A percentile compares a stretch with the other conserved stretches of the same genome.
Conservation (phyloP, 2,888 invertebrate species). For the Ischnura elegans region DNA sequence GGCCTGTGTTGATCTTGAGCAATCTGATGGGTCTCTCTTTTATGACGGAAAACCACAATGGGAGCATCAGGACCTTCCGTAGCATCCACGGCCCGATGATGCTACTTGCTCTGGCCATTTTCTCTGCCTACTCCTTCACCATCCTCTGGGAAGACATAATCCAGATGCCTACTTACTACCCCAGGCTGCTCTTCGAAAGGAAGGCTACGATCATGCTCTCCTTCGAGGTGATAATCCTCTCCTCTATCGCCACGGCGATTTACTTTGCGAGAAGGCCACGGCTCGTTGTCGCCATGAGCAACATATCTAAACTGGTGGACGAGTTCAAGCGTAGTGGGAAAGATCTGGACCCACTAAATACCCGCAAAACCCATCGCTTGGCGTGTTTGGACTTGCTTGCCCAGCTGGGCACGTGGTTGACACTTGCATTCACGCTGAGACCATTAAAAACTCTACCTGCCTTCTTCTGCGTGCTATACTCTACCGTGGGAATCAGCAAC, state of each 20-base stretch:
- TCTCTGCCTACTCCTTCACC: not conserved
- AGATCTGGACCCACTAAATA: not conserved
- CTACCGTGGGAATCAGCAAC: not conserved
- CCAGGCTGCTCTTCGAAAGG: not conserved
- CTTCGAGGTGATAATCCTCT: not conserved
- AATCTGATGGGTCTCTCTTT: not conserved
- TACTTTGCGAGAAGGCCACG: not conserved
- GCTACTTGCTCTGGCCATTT: not conserved
- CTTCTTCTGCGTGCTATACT: not conserved
- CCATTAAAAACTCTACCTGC: no score
- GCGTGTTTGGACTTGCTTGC: not conserved
- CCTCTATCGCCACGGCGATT: not conserved
- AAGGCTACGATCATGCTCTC: not conserved
- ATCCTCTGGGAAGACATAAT: not conserved
- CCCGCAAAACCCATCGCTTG: no score
- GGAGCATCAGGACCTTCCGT: not conserved
- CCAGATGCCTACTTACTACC: not conserved
- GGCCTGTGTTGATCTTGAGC: not conserved
- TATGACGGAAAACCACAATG: not conserved
- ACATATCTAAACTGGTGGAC: not conserved
- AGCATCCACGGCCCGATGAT: not conserved
- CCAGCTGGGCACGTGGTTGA: not conserved
- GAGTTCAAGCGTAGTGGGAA: not conserved
- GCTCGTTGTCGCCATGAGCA: not conserved
- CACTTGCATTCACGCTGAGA: not conserved